These are phyloP conservation scores for Nephotettix cincticeps DNA, from an alignment of 1,140 invertebrate species.

Conservation along the genomic window DNA sequence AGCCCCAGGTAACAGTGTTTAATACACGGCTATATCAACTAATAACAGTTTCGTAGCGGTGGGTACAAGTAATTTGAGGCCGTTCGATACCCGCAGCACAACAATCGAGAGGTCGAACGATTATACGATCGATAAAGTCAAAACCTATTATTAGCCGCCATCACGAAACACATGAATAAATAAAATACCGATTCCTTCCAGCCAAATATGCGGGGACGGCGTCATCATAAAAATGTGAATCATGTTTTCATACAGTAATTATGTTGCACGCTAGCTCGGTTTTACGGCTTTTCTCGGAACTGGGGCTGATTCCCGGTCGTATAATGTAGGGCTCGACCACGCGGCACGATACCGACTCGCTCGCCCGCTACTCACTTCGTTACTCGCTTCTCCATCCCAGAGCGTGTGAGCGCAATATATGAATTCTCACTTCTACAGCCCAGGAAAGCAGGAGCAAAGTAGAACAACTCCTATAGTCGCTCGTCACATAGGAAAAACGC, in stretches of 20 bases:
- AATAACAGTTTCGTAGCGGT: too few species aligned
- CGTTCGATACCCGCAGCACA: neutral
- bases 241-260: slow-evolving; percentile 17
- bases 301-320: neutral
- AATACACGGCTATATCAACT: too few species aligned
- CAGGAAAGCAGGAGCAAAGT: too few species aligned
- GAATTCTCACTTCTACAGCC: too few species aligned
- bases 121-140: neutral
- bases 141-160: slow-evolving; percentile 1
- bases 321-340: neutral
- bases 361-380: too few species aligned
- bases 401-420: too few species aligned
- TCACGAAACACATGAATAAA: slow-evolving; percentile 7
- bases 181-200: slow-evolving; percentile 1
- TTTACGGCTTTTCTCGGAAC: slow-evolving; percentile 8
- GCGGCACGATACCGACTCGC: too few species aligned
- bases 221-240: slow-evolving; percentile 18
- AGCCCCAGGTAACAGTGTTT: too few species aligned
- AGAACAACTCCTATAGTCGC: too few species aligned
- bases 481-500: too few species aligned
- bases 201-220: slow-evolving; percentile 2
- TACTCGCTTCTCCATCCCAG: too few species aligned
- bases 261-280: slow-evolving; percentile 1
- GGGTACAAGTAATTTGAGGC: too few species aligned
- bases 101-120: neutral